Conservation (phyloP, 2,888 invertebrate genomes). For the Drosophila monieri region DNA sequence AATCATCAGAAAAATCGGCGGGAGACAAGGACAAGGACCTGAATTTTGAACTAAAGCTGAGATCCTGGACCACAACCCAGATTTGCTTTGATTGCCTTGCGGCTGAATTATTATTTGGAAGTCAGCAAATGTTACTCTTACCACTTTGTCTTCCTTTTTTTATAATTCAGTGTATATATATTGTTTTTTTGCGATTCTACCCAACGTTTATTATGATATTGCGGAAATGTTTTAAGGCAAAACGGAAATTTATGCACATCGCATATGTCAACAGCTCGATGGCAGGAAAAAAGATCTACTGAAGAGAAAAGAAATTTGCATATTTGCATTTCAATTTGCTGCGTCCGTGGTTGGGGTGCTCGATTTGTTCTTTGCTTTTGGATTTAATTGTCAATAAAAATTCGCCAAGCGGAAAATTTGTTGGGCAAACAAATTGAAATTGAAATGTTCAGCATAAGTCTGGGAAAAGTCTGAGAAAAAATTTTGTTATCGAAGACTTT, state of each 20-base stretch:
- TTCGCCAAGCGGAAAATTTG: conserved; percentile 83
- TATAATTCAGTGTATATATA: conserved; percentile 48
- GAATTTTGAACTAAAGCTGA: conserved; percentile 32
- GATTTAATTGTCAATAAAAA: conserved; percentile 82
- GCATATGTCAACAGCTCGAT: conserved; percentile 75
- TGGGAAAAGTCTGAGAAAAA: conserved; percentile 43
- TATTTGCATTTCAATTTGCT: conserved; percentile 74
- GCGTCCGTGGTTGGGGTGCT: conserved; percentile 35
- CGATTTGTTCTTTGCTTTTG: conserved; percentile 49
- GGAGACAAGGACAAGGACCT: conserved; percentile 17
- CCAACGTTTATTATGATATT: conserved; percentile 72
- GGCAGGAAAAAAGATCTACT: conserved; percentile 15
- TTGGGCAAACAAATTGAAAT: conserved; percentile 81
- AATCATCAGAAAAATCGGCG: conserved; percentile 10
- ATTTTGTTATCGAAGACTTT: conserved; percentile 3
- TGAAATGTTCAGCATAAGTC: conserved; percentile 56
- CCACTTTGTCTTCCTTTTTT: conserved; percentile 42
- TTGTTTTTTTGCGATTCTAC: conserved; percentile 37
- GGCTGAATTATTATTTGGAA: conserved; percentile 73
- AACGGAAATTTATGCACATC: conserved; percentile 69
- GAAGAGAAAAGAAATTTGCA: conserved; percentile 60
- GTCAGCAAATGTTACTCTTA: conserved; percentile 61
- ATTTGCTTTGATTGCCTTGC: conserved; percentile 71
- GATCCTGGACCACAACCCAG: conserved; percentile 56
- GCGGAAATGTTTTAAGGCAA: conserved; percentile 67